These are phyloP conservation scores for Pristionchus arcanus DNA, from an alignment of 2,888 invertebrate genomes.

Conservation along the genomic window DNA sequence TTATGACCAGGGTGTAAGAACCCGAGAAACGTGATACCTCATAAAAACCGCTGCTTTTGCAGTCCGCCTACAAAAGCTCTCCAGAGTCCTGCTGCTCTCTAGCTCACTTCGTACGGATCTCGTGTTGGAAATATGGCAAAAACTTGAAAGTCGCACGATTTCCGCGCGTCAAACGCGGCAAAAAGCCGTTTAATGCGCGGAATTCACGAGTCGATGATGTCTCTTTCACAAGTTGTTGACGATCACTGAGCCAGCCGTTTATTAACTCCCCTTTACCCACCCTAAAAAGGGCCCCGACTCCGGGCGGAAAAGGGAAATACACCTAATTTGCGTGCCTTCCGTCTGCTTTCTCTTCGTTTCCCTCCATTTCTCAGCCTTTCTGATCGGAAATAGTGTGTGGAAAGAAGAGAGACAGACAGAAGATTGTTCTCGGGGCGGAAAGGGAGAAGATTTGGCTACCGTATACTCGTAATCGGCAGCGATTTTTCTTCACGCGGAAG, in stretches of 20 bases:
- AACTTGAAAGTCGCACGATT: neutral
- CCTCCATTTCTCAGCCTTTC: neutral
- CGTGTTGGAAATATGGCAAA: neutral
- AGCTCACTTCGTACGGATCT: neutral
- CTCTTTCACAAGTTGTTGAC: neutral
- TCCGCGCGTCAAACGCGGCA: neutral
- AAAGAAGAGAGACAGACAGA: neutral
- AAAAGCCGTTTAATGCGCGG: neutral
- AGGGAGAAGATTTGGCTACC: neutral
- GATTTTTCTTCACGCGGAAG: neutral
- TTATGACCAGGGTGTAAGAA: slow-evolving; percentile 38
- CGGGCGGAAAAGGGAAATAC: neutral
- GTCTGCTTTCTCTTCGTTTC: neutral
- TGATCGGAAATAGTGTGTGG: neutral
- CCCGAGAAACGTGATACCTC: slow-evolving; percentile 13
- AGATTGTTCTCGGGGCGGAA: neutral
- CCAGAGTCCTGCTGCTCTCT: neutral
- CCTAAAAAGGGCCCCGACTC: neutral
- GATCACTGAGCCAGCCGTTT: neutral
- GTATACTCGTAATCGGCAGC: neutral
- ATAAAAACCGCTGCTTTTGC: slow-evolving; percentile 12
- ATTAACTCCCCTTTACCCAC: neutral
- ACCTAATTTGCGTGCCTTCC: neutral
- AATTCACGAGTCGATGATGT: neutral
- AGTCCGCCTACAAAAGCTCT: neutral